Conservation (phyloP, 2,113 vertebrate genomes). For the Ictalurus punctatus region DNA sequence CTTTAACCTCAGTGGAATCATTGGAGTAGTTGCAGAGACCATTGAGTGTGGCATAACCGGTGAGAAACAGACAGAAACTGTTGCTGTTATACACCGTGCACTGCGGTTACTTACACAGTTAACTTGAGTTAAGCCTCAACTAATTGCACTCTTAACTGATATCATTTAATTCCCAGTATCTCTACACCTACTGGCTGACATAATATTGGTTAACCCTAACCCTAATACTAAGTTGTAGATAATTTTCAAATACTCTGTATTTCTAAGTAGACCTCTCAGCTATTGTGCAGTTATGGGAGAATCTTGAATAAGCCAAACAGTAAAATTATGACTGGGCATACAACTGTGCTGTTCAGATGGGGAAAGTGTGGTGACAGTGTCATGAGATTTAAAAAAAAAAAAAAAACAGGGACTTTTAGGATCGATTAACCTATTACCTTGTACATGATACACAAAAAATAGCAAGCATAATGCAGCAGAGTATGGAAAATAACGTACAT, state of each 20-base stretch:
- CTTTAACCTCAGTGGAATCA: conserved; percentile 70
- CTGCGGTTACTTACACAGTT: not conserved
- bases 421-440: not conserved
- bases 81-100: not conserved
- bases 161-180: not conserved
- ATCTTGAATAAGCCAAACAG: no score
- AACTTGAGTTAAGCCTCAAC: not conserved
- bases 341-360: not conserved
- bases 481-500: no score
- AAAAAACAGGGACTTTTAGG: not conserved
- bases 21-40: conserved; percentile 71
- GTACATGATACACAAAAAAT: no score
- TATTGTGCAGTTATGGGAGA: no score
- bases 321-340: not conserved
- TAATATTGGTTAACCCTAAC: not conserved
- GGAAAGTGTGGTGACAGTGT: not conserved
- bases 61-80: conserved; percentile 54
- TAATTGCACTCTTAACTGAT: not conserved
- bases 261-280: no score
- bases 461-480: no score
- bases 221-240: not conserved
- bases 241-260: no score
- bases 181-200: not conserved
- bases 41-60: conserved; percentile 70
- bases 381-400: no score